phyloP scores from a whole-genome alignment of 2,888 invertebrate species.

The Oscheius onirici region DNA sequence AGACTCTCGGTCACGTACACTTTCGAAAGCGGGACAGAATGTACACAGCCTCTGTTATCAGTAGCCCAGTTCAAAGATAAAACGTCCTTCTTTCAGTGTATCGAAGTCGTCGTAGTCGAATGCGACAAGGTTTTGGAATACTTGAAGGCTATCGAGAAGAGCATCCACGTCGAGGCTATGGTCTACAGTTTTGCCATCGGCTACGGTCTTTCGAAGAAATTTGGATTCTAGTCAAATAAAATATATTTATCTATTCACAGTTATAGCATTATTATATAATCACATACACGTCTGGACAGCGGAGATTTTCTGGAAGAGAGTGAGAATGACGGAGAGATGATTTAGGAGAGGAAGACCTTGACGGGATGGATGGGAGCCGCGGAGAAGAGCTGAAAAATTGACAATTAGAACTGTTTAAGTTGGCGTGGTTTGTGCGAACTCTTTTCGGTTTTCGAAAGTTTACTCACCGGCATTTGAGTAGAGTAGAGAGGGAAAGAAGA shows the following conservation, averaged over 20 bases:
- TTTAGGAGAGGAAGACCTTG: constrained; percentile 56
- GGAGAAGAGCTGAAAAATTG: constrained; percentile 43
- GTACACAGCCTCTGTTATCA: too few relatives aligned
- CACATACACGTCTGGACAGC: constrained; percentile 28
- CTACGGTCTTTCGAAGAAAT: constrained; percentile 29
- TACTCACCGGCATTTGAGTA: constrained; percentile 27
- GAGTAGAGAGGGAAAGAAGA: constrained; percentile 1
- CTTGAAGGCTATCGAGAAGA: constrained; percentile 32
- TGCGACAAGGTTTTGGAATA: constrained; percentile 42
- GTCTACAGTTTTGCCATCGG: constrained; percentile 55
- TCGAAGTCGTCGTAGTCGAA: constrained; percentile 61
- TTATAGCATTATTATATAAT: not conserved
- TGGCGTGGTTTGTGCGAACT: too few relatives aligned
- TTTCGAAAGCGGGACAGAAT: too few relatives aligned
- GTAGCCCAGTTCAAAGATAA: not conserved
- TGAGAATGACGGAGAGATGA: not conserved
- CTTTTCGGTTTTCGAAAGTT: too few relatives aligned
- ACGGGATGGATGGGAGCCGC: constrained; percentile 46
- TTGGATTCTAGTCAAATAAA: constrained; percentile 9
- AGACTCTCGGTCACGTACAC: too few relatives aligned
- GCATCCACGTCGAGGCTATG: constrained; percentile 51
- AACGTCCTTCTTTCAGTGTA: constrained; percentile 36
- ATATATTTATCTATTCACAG: not conserved
- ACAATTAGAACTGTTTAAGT: too few relatives aligned
- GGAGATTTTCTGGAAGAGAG: constrained; percentile 24